Percentiles rank a stretch among this genome's conserved stretches.
These are phyloP conservation scores for Epistrophe grossulariae DNA, from an alignment of 2,888 invertebrate species.

Conservation along the genomic window DNA sequence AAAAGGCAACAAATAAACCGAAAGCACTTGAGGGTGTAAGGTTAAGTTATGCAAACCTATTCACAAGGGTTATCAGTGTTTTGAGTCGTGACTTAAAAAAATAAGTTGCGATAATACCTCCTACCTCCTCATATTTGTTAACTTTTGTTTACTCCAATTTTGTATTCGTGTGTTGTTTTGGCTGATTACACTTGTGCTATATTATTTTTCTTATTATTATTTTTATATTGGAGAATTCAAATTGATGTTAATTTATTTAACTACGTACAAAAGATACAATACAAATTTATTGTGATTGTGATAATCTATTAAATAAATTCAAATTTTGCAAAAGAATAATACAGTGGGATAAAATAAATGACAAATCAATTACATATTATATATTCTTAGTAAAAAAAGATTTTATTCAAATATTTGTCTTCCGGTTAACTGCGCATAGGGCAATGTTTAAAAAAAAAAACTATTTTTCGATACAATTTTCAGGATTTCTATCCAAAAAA, in stretches of 20 bases:
- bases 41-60: slow-evolving; percentile 50
- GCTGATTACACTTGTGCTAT: slow-evolving; percentile 1
- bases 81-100: slow-evolving; percentile 8
- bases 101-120: background rate
- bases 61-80: slow-evolving; percentile 48
- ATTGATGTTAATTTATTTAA: slow-evolving; percentile 52
- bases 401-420: background rate
- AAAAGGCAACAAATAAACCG: slow-evolving; percentile 37
- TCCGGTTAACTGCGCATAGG: slow-evolving; percentile 1
- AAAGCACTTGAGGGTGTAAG: slow-evolving; percentile 23
- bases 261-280: slow-evolving; percentile 16
- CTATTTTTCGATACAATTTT: too few relatives aligned
- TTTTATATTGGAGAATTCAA: slow-evolving; percentile 15
- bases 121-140: background rate
- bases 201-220: slow-evolving; percentile 7
- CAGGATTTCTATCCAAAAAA: too few relatives aligned
- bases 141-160: slow-evolving; percentile 15
- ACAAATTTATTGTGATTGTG: background rate
- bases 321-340: slow-evolving; percentile 18
- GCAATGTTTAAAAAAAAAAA: background rate
- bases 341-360: background rate
- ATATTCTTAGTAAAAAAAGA: background rate
- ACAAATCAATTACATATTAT: background rate
- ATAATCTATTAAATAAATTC: slow-evolving; percentile 46
- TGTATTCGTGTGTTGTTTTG: slow-evolving; percentile 19